Conservation (phyloP, 1,140 invertebrate species). For the Periplaneta americana region DNA sequence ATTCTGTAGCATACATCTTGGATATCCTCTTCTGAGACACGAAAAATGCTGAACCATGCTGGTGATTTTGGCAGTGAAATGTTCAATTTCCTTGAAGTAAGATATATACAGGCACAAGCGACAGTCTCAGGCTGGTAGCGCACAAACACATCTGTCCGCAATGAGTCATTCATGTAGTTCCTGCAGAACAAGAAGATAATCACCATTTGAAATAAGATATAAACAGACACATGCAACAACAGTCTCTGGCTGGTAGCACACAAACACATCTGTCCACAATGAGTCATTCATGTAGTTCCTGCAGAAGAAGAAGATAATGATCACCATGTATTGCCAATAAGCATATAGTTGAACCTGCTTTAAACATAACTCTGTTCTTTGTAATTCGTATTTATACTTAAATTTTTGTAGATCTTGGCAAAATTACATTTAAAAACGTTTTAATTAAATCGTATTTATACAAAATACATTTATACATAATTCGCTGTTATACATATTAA, state of each 20-base stretch:
- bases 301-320: constrained; percentile 15
- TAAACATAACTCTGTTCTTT: no score
- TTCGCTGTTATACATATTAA: no score
- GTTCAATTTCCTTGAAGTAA: constrained; percentile 83
- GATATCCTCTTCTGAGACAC: constrained; percentile 76
- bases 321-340: no score
- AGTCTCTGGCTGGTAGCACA: constrained; percentile 92
- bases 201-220: constrained; percentile 66
- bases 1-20: constrained; percentile 80
- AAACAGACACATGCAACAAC: constrained; percentile 99
- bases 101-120: constrained; percentile 96
- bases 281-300: constrained; percentile 99
- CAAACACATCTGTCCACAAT: constrained; percentile 92
- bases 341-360: no score
- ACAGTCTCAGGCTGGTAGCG: constrained; percentile 95
- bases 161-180: constrained; percentile 99
- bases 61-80: constrained; percentile 82
- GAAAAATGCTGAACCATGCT: constrained; percentile 84
- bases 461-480: no score
- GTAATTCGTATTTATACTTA: no score
- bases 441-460: no score
- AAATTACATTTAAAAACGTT: no score
- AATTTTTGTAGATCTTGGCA: no score
- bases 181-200: constrained; percentile 34
- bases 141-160: constrained; percentile 95